A percentile compares a stretch with the other conserved stretches of the same genome.
These are phyloP conservation scores for Hippocampus barbouri DNA, from an alignment of 2,113 vertebrate species.

Conservation along the genomic window DNA sequence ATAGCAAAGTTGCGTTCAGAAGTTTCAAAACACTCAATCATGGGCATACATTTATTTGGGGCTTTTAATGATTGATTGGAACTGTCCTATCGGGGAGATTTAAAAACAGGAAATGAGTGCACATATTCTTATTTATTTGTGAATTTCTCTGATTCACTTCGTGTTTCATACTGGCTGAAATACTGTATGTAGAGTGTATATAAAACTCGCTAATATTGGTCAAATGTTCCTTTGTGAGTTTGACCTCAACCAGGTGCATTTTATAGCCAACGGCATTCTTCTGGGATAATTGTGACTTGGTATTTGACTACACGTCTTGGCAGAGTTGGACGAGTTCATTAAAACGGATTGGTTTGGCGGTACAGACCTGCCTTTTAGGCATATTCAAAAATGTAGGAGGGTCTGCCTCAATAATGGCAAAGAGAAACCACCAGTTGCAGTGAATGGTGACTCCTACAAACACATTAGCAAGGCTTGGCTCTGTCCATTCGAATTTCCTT, in stretches of 20 bases:
- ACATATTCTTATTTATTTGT: background rate
- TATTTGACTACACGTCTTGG: too few species aligned
- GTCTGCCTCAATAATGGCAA: background rate
- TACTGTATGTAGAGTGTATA: too few species aligned
- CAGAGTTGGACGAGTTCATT: too few species aligned
- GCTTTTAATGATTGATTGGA: background rate
- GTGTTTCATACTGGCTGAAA: background rate
- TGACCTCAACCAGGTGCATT: background rate
- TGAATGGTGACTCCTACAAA: background rate
- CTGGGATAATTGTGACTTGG: too few species aligned
- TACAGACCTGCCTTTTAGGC: too few species aligned
- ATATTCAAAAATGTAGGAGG: too few species aligned
- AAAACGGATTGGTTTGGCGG: too few species aligned
- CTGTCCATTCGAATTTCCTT: background rate
- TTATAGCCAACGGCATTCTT: too few species aligned
- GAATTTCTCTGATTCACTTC: background rate
- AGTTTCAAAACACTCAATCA: background rate
- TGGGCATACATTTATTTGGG: background rate
- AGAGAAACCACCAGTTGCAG: background rate
- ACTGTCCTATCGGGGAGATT: background rate
- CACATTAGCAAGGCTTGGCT: background rate
- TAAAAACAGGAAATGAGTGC: background rate
- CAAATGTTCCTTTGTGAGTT: background rate
- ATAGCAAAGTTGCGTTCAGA: slow-evolving; percentile 10
- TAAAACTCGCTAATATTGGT: background rate